These are phyloP conservation scores for Climacteris rufus DNA, from an alignment of 2,113 vertebrate species.

Conservation along the genomic window DNA sequence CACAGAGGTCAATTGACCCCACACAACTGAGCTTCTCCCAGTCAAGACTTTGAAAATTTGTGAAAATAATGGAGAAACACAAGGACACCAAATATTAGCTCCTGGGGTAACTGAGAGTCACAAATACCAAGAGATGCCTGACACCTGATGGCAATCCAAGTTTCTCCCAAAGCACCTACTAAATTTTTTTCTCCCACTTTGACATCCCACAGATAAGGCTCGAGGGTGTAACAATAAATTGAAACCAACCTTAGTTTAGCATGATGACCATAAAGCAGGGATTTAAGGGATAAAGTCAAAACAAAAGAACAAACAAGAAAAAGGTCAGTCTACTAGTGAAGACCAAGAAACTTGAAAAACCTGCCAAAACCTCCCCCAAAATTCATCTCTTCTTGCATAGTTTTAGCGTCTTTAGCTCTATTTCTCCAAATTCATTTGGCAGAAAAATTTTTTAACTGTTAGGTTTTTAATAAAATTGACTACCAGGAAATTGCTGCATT, in stretches of 20 bases:
- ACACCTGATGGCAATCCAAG: neutral
- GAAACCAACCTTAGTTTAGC: neutral
- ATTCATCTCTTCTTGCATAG: neutral
- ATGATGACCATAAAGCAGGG: neutral
- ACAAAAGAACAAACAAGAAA: neutral
- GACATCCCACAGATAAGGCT: neutral
- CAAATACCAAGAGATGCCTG: neutral
- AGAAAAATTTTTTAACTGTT: constrained; percentile 4
- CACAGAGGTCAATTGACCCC: rapidly evolving
- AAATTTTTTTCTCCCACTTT: neutral
- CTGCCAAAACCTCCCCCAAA: neutral
- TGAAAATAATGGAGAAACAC: neutral
- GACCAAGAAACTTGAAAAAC: neutral
- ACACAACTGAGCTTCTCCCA: neutral
- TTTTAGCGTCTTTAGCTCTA: neutral
- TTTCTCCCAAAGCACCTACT: neutral
- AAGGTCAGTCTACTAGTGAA: neutral
- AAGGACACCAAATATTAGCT: neutral
- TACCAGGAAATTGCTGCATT: constrained; percentile 41
- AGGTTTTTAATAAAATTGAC: constrained; percentile 57
- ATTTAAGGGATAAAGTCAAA: neutral
- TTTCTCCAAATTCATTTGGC: constrained; percentile 2
- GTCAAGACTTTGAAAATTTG: neutral
- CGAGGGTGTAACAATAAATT: neutral
- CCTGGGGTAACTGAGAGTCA: neutral